Percentiles rank a stretch among this genome's conserved stretches.
Conservation (phyloP, 30 jellyfish, hydroid and myxozoan genomes). For the Cassiopea andromeda region DNA sequence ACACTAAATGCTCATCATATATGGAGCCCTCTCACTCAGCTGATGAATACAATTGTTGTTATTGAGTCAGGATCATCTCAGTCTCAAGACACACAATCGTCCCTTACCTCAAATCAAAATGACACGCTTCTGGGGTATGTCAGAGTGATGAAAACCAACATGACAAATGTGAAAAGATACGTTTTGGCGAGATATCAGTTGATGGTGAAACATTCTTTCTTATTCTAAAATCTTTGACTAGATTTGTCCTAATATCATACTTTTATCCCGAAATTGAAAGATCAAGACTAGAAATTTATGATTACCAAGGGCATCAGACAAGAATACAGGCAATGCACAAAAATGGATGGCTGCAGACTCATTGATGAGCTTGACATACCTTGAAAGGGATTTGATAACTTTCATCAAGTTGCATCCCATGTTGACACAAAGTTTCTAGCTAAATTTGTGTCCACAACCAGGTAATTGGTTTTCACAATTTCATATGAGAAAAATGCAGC, state of each 20-base stretch:
- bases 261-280: conserved; percentile 44
- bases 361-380: conserved; percentile 37
- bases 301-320: conserved; percentile 23
- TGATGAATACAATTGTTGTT: neutral
- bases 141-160: neutral
- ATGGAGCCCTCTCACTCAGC: neutral
- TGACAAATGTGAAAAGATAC: neutral
- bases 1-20: too few relatives aligned
- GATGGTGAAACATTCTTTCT: conserved; percentile 6
- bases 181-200: neutral
- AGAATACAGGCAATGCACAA: neutral
- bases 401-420: conserved; percentile 7
- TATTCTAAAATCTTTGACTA: neutral
- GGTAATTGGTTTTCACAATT: conserved; percentile 38
- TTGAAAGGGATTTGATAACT: conserved; percentile 8
- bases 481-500: conserved; percentile 26
- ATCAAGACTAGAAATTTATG: conserved; percentile 9
- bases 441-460: conserved; percentile 26
- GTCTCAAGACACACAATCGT: neutral
- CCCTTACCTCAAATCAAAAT: neutral
- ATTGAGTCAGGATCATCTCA: neutral
- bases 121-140: neutral
- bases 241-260: conserved; percentile 8
- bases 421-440: neutral
- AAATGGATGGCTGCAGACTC: conserved; percentile 20